Evolutionary conservation across 1,140 invertebrate species (phyloP).

Genomic region (Piezodorus guildinii): DNA sequence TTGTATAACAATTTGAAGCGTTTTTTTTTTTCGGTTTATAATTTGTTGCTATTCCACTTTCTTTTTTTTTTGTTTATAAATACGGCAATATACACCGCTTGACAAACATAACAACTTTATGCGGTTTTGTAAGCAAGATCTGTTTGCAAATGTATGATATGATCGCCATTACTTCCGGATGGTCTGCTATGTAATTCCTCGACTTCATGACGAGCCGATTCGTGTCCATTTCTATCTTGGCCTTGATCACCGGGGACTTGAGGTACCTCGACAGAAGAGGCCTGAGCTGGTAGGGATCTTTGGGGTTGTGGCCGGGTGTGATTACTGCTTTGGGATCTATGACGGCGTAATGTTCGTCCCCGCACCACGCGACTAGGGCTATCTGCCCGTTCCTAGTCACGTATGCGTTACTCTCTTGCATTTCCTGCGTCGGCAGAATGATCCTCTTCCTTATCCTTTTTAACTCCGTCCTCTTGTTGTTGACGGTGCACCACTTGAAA

Average conservation of each 20-base stretch:
- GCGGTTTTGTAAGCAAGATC: background rate
- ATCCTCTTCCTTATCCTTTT: background rate
- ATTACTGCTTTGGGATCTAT: background rate
- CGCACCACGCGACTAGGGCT: background rate
- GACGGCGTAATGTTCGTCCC: background rate
- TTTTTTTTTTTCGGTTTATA: no score
- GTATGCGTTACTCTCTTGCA: background rate
- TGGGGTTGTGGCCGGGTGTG: background rate
- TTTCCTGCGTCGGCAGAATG: background rate
- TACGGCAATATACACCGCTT: background rate
- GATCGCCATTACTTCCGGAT: background rate
- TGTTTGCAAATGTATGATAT: conserved; percentile 33
- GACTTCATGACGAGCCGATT: background rate
- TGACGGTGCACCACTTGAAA: background rate
- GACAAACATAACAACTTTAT: background rate
- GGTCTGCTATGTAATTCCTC: background rate
- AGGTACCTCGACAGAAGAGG: background rate
- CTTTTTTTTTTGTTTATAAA: background rate
- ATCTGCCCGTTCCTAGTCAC: background rate
- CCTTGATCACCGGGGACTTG: background rate
- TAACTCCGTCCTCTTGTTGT: background rate
- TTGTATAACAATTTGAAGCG: no score
- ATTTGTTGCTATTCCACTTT: no score
- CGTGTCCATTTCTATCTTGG: background rate
- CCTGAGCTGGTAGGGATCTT: background rate